A percentile compares a stretch with the other conserved stretches of the same genome.
These are phyloP conservation scores for Temnothorax nylanderi DNA, from an alignment of 1,140 invertebrate species.

Conservation along the genomic window DNA sequence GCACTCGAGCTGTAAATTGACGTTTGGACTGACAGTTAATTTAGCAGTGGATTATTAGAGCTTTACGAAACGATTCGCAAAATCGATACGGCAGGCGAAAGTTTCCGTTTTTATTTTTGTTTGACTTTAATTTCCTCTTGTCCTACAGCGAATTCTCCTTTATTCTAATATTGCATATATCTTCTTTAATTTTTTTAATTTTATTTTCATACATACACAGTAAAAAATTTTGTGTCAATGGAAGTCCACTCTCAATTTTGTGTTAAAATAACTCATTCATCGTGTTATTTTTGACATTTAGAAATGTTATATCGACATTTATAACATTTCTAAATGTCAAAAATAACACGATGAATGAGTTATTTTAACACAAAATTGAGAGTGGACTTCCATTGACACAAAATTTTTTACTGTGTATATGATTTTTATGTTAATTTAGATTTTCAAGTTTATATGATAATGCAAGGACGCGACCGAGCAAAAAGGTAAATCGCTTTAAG, in stretches of 20 bases:
- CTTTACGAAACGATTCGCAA: background rate
- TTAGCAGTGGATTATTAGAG: background rate
- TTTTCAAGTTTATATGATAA: background rate
- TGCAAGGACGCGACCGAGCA: background rate
- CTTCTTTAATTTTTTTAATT: background rate
- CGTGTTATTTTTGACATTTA: no score
- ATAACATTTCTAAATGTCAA: no score
- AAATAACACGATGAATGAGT: no score
- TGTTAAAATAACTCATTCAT: no score
- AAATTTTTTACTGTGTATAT: no score
- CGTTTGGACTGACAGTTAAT: constrained; percentile 16
- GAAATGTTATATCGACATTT: no score
- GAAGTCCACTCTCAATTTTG: no score
- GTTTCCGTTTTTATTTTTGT: background rate
- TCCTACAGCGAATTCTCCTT: background rate
- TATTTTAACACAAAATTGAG: no score
- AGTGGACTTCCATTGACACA: no score
- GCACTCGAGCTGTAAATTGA: constrained; percentile 6
- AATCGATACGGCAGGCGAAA: background rate
- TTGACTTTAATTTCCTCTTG: constrained; percentile 5
- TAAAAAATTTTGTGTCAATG: no score
- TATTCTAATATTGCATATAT: no score
- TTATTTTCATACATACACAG: background rate
- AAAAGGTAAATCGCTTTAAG: background rate
- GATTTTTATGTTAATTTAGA: background rate